Evolutionary conservation across 2,113 vertebrate genomes (phyloP).

Genomic region (Gymnogyps californianus): DNA sequence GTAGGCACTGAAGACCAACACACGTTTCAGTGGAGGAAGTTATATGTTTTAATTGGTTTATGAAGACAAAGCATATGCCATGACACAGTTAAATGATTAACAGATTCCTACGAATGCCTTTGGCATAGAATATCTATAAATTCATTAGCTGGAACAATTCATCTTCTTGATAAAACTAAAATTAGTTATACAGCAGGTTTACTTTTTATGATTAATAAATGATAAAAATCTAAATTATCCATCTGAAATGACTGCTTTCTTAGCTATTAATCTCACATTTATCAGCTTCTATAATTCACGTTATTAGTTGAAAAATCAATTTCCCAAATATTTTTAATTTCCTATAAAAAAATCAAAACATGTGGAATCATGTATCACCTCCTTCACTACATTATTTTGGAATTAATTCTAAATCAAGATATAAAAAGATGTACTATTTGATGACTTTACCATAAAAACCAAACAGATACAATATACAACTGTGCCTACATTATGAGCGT

Average conservation of each 20-base stretch:
- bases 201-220: constrained; percentile 82
- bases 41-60: constrained; percentile 79
- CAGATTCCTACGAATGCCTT: constrained; percentile 77
- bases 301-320: constrained; percentile 70
- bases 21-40: constrained; percentile 66
- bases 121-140: constrained; percentile 79
- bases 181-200: constrained; percentile 80
- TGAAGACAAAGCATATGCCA: constrained; percentile 80
- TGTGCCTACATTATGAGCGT: background rate
- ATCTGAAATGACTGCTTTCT: constrained; percentile 74
- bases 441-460: background rate
- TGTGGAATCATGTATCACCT: constrained; percentile 13
- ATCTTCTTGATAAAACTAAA: constrained; percentile 83
- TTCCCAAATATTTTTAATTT: constrained; percentile 70
- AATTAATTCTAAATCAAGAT: constrained; percentile 13
- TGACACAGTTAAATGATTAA: constrained; percentile 83
- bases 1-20: constrained; percentile 67
- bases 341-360: constrained; percentile 39
- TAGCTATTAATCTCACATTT: constrained; percentile 77
- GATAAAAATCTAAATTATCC: constrained; percentile 82
- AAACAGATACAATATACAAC: background rate
- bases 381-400: constrained; percentile 14
- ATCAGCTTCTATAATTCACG: constrained; percentile 65
- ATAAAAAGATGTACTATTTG: constrained; percentile 24
- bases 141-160: constrained; percentile 80